A percentile compares a stretch with the other conserved stretches of the same genome.
Evolutionary conservation across 2,113 vertebrate species (phyloP).

Genomic region (Morone saxatilis): DNA sequence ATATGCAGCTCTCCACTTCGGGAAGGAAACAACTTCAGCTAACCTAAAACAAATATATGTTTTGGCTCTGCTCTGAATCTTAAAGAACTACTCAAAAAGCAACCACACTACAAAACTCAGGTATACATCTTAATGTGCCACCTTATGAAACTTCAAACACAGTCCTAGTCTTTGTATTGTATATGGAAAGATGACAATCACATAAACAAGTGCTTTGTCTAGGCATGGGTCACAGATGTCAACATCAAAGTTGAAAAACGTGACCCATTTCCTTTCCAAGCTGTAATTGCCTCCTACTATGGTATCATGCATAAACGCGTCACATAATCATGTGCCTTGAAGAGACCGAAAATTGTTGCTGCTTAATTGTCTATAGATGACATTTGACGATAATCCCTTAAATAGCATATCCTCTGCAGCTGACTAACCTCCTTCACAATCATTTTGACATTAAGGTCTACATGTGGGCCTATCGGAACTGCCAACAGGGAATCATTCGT

Average conservation of each 20-base stretch:
- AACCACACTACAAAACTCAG: not conserved
- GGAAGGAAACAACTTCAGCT: not conserved
- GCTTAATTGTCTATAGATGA: conserved; percentile 27
- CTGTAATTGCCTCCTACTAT: conserved; percentile 51
- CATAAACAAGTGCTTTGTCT: conserved; percentile 53
- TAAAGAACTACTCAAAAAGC: not conserved
- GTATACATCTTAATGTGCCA: not conserved
- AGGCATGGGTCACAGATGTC: conserved; percentile 14
- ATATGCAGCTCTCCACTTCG: not conserved
- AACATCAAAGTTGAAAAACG: conserved; percentile 50
- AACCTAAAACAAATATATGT: not conserved
- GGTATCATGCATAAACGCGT: conserved; percentile 48
- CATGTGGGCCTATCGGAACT: not conserved
- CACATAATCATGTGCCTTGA: conserved; percentile 56
- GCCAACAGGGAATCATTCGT: not conserved
- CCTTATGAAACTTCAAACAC: conserved; percentile 32
- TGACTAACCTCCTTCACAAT: conserved; percentile 5
- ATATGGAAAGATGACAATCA: conserved; percentile 52
- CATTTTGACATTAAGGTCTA: conserved; percentile 26
- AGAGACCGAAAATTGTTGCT: conserved; percentile 35
- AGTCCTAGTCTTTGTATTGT: conserved; percentile 22
- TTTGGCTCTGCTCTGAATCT: not conserved
- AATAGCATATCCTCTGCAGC: conserved; percentile 38
- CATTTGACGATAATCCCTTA: conserved; percentile 40
- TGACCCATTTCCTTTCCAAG: conserved; percentile 47